These are phyloP conservation scores for Pycnomerus fuliginosus DNA, from an alignment of 2,888 invertebrate genomes.

Conservation along the genomic window DNA sequence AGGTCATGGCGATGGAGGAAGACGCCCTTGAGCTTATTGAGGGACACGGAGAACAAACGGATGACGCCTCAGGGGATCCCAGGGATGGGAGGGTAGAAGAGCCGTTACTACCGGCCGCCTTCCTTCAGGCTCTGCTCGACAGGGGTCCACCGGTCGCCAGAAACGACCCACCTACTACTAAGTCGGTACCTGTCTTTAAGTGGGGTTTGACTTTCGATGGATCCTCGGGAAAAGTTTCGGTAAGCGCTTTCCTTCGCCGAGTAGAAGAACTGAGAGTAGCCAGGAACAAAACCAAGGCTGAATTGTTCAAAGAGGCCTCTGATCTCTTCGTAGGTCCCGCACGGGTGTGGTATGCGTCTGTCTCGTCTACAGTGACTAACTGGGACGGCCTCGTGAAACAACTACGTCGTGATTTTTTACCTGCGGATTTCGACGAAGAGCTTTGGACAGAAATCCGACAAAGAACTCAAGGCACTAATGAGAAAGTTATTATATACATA, in stretches of 20 bases:
- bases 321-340: slow-evolving; percentile 27
- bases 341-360: slow-evolving; percentile 16
- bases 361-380: not conserved
- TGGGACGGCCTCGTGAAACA: slow-evolving; percentile 16
- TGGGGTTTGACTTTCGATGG: not conserved
- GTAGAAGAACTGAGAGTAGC: slow-evolving; percentile 25
- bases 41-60: no score
- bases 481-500: slow-evolving; percentile 27
- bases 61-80: no score
- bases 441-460: slow-evolving; percentile 29
- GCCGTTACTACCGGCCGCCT: no score
- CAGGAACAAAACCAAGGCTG: slow-evolving; percentile 13
- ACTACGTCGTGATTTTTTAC: slow-evolving; percentile 22
- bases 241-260: slow-evolving; percentile 24
- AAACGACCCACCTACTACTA: not conserved
- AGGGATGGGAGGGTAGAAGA: no score
- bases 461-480: slow-evolving; percentile 31
- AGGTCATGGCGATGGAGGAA: no score
- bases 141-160: not conserved
- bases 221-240: slow-evolving; percentile 1
- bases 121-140: no score
- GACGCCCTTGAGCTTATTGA: no score
- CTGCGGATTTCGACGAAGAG: slow-evolving; percentile 26
- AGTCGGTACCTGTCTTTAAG: not conserved
- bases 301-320: slow-evolving; percentile 18